Evolutionary conservation across 2,113 vertebrate genomes (phyloP), one percentile per base, ranked within the genome.

Genomic region (Grantiella picta): DNA sequence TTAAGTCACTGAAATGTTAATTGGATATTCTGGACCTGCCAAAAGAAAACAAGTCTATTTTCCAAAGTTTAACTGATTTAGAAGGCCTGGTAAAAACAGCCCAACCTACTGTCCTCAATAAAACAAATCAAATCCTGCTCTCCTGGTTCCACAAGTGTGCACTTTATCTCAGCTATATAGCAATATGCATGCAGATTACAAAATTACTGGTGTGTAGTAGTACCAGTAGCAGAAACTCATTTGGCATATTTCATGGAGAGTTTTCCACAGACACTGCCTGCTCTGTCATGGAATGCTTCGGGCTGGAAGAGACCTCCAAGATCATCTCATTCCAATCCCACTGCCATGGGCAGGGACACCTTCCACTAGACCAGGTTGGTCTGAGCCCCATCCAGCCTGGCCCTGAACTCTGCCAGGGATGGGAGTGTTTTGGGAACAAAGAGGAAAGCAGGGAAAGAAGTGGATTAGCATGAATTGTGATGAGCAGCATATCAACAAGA

Each of bases 1-100:
- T 85, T 31, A 79, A 92, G 80, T 84, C 56, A 56, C 53, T 45
- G 53, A 56, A 78, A 68, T 89, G 80, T 96, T 96, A 87, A 78
- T 91, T 89, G 81, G 68, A 64, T 72, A 52, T 82, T 91, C 70
- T 56, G 52, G 23, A 29, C 54, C 27, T 54, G 72, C 20, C 93
- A 97, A 77, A 66, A 90, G 63, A 75, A 89, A 75, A 89, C 21
- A 86, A 71, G 44, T 69, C 16, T 29, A 76, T 81, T 60, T 70
- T 83, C 84, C 54, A 50, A 94, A 84, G 71, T 86, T 82, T 57
- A 59, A 82, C 66, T 65, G 38, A 73, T 75, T 69, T 53, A 76
- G 35, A 80, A 88, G 65, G 25, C 28, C 40, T 79, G 24, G 38
- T 71, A 9, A 80, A 70, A 93, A 12, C 33, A 75, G 47, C 16